phyloP scores from a whole-genome alignment of 2,888 invertebrate species.

The Nudaria mundana region DNA sequence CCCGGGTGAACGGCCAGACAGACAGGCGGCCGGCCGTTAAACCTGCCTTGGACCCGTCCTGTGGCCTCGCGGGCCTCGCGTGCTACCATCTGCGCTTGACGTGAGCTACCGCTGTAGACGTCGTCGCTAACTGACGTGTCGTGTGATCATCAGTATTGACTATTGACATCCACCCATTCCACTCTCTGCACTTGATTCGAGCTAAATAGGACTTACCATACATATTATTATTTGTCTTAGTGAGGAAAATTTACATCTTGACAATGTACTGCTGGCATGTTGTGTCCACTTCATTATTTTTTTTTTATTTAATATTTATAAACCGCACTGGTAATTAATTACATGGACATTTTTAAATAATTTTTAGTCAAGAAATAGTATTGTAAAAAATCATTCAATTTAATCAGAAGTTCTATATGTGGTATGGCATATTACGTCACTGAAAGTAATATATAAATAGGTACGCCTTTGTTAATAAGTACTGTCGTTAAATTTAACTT shows the following conservation, averaged over 20 bases:
- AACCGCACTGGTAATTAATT: no score
- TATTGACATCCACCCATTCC: no score
- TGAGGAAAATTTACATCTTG: no score
- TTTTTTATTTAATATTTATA: no score
- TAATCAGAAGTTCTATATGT: not conserved
- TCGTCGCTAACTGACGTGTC: conserved; percentile 17
- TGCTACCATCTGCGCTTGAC: conserved; percentile 35
- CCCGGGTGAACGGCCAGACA: conserved; percentile 81
- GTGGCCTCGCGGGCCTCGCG: conserved; percentile 57
- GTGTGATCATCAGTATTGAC: not conserved
- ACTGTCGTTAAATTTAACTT: conserved; percentile 8
- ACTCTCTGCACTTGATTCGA: no score
- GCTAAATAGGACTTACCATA: no score
- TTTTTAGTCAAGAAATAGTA: no score
- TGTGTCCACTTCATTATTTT: no score
- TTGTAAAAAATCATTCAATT: not conserved
- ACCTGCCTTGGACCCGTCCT: conserved; percentile 68
- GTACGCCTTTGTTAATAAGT: conserved; percentile 1
- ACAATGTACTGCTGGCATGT: no score
- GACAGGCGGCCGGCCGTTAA: conserved; percentile 77
- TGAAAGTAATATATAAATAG: not conserved
- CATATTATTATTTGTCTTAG: no score
- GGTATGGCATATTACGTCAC: conserved; percentile 1
- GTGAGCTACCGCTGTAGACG: conserved; percentile 27
- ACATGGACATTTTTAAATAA: no score